A percentile compares a stretch with the other conserved stretches of the same genome.
phyloP scores from a whole-genome alignment of 2,797 vertebrate species.

The Eurystomus glaucurus region DNA sequence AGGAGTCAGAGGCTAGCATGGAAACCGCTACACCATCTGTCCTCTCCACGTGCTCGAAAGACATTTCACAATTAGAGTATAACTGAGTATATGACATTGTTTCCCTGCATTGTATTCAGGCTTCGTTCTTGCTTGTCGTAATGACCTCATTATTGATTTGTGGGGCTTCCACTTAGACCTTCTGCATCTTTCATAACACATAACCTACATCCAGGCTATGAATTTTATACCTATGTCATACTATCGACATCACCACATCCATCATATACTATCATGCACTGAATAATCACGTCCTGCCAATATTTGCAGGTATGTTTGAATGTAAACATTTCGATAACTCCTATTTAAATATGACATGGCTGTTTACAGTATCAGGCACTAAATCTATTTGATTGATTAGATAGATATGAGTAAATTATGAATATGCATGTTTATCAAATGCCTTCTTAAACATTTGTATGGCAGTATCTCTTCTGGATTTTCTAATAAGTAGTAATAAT shows the following conservation, averaged over 20 bases:
- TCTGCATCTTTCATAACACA: neutral
- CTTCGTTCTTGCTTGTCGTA: neutral
- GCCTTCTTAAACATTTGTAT: neutral
- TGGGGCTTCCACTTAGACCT: neutral
- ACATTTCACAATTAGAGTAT: conserved; percentile 13
- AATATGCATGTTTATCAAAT: conserved; percentile 3
- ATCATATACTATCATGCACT: neutral
- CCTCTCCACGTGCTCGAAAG: conserved; percentile 44
- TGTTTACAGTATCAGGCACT: conserved; percentile 1
- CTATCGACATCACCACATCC: neutral
- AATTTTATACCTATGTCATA: neutral
- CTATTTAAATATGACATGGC: conserved; percentile 3
- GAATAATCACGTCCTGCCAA: neutral
- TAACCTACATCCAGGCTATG: neutral
- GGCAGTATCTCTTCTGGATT: neutral
- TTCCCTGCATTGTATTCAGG: conserved; percentile 2
- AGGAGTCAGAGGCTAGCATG: conserved; percentile 50
- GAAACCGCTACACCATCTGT: conserved; percentile 63
- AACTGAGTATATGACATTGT: conserved; percentile 30
- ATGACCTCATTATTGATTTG: conserved; percentile 17
- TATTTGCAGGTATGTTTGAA: conserved; percentile 9
- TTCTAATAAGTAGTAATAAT: neutral
- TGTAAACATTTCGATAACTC: neutral
- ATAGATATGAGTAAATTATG: neutral
- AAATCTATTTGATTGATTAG: conserved; percentile 35